Percentiles rank a stretch among this genome's conserved stretches.
phyloP scores from a whole-genome alignment of 1,140 invertebrate genomes.

The Bombus turneri region DNA sequence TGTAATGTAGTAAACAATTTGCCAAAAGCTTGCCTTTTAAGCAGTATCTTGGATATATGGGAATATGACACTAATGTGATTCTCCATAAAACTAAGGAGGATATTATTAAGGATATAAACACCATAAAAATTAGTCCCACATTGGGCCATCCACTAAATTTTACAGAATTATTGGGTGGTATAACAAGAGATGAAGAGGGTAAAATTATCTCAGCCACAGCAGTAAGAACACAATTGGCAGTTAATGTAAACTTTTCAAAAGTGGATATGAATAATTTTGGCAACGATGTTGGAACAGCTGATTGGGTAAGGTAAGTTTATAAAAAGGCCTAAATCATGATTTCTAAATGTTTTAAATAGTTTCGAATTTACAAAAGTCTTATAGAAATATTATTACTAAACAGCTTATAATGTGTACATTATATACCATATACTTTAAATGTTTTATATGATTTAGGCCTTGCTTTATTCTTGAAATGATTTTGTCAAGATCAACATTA shows the following conservation, averaged over 20 bases:
- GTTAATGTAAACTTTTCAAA: slow-evolving; percentile 86
- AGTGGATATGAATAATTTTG: slow-evolving; percentile 85
- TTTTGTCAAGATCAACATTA: slow-evolving; percentile 22
- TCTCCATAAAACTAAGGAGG: slow-evolving; percentile 83
- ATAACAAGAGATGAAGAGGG: slow-evolving; percentile 84
- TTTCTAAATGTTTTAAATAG: slow-evolving; percentile 21
- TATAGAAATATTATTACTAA: not conserved
- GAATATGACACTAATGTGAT: slow-evolving; percentile 84
- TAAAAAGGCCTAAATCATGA: slow-evolving; percentile 55
- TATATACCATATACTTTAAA: not conserved
- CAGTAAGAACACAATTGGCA: slow-evolving; percentile 86
- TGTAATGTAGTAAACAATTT: slow-evolving; percentile 84
- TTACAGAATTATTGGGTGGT: slow-evolving; percentile 85
- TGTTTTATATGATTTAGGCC: slow-evolving; percentile 56
- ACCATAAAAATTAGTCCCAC: slow-evolving; percentile 84
- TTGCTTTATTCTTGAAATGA: slow-evolving; percentile 18
- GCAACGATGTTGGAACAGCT: slow-evolving; percentile 88
- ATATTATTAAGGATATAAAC: slow-evolving; percentile 86
- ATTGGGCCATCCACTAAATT: slow-evolving; percentile 86
- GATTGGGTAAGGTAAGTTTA: slow-evolving; percentile 85
- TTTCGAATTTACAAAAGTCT: slow-evolving; percentile 3
- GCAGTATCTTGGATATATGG: slow-evolving; percentile 89
- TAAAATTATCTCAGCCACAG: slow-evolving; percentile 85
- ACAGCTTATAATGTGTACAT: not conserved
- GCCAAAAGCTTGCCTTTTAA: slow-evolving; percentile 84